Percentiles rank a stretch among this genome's conserved stretches.
These are phyloP conservation scores for Eidolon dupreanum DNA, from an alignment of 2,797 vertebrate species.

Conservation along the genomic window DNA sequence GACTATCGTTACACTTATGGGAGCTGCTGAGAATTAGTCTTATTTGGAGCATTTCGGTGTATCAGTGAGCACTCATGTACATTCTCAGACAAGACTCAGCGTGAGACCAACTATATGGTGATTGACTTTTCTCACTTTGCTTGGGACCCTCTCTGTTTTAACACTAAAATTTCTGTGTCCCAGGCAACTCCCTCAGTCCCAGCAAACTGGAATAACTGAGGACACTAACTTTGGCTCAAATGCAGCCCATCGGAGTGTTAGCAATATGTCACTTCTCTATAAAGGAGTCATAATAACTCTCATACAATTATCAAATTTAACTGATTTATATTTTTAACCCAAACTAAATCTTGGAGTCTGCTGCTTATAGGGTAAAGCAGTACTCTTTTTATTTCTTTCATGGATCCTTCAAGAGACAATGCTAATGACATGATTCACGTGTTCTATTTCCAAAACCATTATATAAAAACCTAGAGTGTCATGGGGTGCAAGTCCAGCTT, in stretches of 20 bases:
- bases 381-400: neutral
- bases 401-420: neutral
- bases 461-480: neutral
- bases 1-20: neutral
- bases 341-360: neutral
- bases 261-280: neutral
- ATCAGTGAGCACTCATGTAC: neutral
- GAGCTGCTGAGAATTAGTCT: neutral
- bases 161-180: neutral
- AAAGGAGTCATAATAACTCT: neutral
- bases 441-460: constrained; percentile 16
- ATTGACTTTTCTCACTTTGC: neutral
- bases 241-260: neutral
- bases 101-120: neutral
- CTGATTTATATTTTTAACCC: neutral
- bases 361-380: neutral
- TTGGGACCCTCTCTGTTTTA: neutral
- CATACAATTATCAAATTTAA: neutral
- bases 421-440: neutral
- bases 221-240: neutral
- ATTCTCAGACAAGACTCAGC: neutral
- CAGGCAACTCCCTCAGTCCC: neutral
- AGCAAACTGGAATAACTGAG: neutral
- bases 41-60: neutral
- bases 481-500: neutral